Base-by-base conservation (phyloP, 2,888 invertebrate species). In the Sarcophaga subvicina region DNA sequence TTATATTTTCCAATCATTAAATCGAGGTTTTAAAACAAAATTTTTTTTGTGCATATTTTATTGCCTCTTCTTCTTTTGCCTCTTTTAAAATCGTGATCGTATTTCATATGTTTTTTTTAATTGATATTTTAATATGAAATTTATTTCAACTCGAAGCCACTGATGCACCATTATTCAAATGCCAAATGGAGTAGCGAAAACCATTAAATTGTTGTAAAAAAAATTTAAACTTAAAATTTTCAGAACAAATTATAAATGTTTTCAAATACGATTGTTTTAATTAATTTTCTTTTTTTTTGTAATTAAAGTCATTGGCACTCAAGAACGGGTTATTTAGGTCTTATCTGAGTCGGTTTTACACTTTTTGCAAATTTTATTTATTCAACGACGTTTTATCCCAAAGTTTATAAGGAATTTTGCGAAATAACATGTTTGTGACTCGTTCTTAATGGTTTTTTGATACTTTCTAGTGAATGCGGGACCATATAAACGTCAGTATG, bases 361-460 rank as follows among this genome's bases (percentile, higher is more conserved):
- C 37, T 25, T 54, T 25, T 70, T 37, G 37, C 37, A 22, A 69
- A 70, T 37, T 63, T 49, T 75, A 45, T 76, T 76, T 76, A 81
- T 76, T 81, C 22, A n/a, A 25, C 49, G 22, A 62, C 27, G 14
- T 70, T 76, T 70, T 70, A 59, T 70, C 4, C 27, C 67, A 22
- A 63, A 71, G 17, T 54, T 14, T 54, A 14, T 54, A 14, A 54
- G 54, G 54, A 54, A 14, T 71, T 17, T 37, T 47, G n/a, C 62
- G 47, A 62, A 73, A 66, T 17, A 69, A 73, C 27, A 62, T 67
- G 60, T 73, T 64, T 54, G 54, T 54, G 54, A 54, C 54, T 54
- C 17, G 12, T 14, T 54, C 37, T 8, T 37, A 10, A 37, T 37
- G 37, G 37, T 37, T 54, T 54, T 54, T 17, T 54, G 12, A 54